These are phyloP conservation scores for Sebastes flavidus DNA, from an alignment of 2,797 vertebrate species.

Conservation along the genomic window DNA sequence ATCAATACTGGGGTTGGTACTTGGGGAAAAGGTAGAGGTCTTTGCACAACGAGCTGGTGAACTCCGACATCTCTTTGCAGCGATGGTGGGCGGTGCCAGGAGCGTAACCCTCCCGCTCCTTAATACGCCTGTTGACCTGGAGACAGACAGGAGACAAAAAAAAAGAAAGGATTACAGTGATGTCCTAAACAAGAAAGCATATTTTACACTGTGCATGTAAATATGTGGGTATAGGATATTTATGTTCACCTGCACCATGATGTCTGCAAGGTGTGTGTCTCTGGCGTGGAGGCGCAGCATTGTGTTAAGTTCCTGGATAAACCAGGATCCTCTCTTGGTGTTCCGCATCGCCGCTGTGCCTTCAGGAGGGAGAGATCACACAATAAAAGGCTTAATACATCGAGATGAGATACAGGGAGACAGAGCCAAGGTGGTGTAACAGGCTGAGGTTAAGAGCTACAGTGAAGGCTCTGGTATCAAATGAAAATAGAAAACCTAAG, in stretches of 20 bases:
- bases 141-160: not conserved
- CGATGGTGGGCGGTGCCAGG: conserved; percentile 94
- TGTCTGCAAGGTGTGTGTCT: conserved; percentile 93
- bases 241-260: conserved; percentile 91
- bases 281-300: conserved; percentile 87
- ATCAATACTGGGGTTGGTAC: conserved; percentile 76
- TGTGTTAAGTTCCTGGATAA: conserved; percentile 89
- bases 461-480: too few species aligned
- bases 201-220: not conserved
- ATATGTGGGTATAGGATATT: not conserved
- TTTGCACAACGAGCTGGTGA: conserved; percentile 93
- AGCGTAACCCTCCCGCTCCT: conserved; percentile 93
- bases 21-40: conserved; percentile 96
- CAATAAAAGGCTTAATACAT: conserved; percentile 24
- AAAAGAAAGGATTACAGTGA: not conserved
- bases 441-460: too few species aligned
- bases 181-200: not conserved
- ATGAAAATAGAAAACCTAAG: too few species aligned
- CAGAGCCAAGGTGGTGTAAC: not conserved
- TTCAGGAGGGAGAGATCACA: conserved; percentile 56
- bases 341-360: conserved; percentile 96
- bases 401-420: not conserved
- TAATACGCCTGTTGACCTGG: conserved; percentile 93
- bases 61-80: conserved; percentile 99
- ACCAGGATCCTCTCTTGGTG: conserved; percentile 97